phyloP scores from a whole-genome alignment of 2,888 invertebrate genomes.

The Trachelus iudaicus region DNA sequence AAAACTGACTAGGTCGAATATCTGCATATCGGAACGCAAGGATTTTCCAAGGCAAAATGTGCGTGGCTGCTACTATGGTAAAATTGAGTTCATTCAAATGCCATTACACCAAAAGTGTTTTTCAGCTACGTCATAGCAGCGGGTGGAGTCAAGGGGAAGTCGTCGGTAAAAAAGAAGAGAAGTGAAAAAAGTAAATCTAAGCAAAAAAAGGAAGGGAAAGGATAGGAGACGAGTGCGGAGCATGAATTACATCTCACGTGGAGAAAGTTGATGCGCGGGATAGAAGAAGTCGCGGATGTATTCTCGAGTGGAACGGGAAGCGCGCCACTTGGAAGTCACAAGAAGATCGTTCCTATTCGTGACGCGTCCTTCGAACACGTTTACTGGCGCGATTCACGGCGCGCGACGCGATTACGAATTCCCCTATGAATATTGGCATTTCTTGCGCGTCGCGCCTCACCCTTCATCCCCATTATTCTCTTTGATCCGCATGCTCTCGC shows the following conservation, averaged over 20 bases:
- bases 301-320: background rate
- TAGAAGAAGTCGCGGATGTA: background rate
- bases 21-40: conserved; percentile 33
- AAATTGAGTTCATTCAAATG: conserved; percentile 39
- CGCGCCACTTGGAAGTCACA: background rate
- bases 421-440: background rate
- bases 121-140: conserved; percentile 16
- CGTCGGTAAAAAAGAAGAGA: background rate
- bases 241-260: background rate
- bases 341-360: background rate
- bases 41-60: background rate
- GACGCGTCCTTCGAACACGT: background rate
- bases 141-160: background rate
- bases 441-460: background rate
- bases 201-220: background rate
- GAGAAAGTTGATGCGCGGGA: background rate
- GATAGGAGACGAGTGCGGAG: background rate
- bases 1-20: conserved; percentile 30
- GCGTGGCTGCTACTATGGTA: conserved; percentile 27
- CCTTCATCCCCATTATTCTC: background rate
- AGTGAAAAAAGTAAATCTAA: background rate
- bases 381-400: background rate
- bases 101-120: conserved; percentile 40
- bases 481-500: background rate
- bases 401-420: background rate